phyloP scores from a whole-genome alignment of 2,113 vertebrate genomes.

The Manacus vitellinus region DNA sequence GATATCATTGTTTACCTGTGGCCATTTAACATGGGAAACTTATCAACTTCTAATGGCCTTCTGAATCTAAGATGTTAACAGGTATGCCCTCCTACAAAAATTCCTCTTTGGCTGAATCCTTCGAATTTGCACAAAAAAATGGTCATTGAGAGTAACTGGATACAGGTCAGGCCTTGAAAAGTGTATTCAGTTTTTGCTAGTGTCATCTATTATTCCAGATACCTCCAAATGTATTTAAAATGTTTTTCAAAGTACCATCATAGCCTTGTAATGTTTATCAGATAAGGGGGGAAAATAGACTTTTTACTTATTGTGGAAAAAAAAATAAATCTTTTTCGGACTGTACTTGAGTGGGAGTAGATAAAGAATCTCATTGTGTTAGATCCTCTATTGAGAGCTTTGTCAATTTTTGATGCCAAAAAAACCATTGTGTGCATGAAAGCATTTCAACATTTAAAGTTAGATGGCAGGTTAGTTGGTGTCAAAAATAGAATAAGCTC shows the following conservation, averaged over 20 bases:
- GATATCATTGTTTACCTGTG: not conserved
- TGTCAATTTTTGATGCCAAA: not conserved
- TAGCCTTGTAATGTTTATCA: not conserved
- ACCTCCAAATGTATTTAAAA: not conserved
- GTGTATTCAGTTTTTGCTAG: not conserved
- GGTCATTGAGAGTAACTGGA: not conserved
- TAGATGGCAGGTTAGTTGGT: not conserved
- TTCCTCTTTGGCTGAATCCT: not conserved
- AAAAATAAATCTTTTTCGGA: not conserved
- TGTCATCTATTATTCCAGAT: not conserved
- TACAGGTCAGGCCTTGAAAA: not conserved
- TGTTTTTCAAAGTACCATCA: not conserved
- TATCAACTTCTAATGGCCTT: not conserved
- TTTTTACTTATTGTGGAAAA: not conserved
- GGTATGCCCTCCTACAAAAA: not conserved
- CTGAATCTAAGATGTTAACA: not conserved
- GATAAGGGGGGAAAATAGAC: fast-evolving
- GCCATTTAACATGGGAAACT: not conserved
- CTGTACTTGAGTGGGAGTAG: not conserved
- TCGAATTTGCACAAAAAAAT: not conserved
- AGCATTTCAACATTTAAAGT: not conserved
- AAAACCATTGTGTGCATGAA: not conserved
- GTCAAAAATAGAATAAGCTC: not conserved
- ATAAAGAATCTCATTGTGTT: not conserved
- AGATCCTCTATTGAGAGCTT: not conserved